A percentile compares a stretch with the other conserved stretches of the same genome.
Evolutionary conservation across 2,113 vertebrate species (phyloP).

Genomic region (Progne subis): DNA sequence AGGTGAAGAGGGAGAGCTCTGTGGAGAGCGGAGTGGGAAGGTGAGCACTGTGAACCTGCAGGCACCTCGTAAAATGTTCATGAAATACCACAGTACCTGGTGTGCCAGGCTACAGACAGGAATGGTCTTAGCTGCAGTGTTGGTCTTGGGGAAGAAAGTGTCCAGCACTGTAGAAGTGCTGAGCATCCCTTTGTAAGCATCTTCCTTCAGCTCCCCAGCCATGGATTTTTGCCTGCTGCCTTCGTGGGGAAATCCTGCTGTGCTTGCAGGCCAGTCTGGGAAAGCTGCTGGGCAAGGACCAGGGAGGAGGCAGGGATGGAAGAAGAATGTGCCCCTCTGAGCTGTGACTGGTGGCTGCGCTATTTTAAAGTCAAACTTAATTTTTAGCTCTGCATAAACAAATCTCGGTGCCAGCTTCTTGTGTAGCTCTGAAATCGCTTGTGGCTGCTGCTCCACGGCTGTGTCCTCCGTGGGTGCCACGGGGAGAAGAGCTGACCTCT

Average conservation of each 20-base stretch:
- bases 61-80: background rate
- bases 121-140: background rate
- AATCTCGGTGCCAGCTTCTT: background rate
- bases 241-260: background rate
- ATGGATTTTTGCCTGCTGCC: background rate
- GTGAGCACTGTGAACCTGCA: background rate
- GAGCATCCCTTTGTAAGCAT: background rate
- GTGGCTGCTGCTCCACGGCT: background rate
- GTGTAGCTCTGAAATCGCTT: background rate
- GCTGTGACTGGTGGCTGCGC: background rate
- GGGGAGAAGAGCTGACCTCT: background rate
- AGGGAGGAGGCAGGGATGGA: background rate
- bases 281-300: background rate
- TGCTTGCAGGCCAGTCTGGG: background rate
- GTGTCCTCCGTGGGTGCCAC: background rate
- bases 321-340: conserved; percentile 34
- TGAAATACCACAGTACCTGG: background rate
- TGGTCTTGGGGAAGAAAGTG: background rate
- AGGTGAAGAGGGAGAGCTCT: background rate
- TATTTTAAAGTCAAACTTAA: conserved; percentile 49
- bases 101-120: background rate
- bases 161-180: background rate
- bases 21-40: background rate
- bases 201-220: background rate
- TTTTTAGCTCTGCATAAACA: conserved; percentile 41